These are phyloP conservation scores for Malacoctenus gilli DNA, from an alignment of 2,797 vertebrate genomes.

Conservation along the genomic window DNA sequence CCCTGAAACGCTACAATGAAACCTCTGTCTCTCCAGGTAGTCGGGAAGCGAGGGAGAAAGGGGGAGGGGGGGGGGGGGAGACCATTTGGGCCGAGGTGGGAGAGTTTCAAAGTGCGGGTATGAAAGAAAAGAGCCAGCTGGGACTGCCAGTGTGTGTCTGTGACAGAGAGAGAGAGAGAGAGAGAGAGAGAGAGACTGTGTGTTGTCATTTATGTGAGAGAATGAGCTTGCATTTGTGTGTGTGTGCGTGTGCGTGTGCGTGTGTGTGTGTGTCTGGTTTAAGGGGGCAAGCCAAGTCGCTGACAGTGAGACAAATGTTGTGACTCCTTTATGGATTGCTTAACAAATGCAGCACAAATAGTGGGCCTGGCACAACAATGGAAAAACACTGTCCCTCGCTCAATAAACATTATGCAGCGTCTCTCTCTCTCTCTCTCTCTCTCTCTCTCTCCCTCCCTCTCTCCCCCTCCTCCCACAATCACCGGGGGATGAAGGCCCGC, in stretches of 20 bases:
- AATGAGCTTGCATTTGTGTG: constrained; percentile 30
- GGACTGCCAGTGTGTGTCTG: no score
- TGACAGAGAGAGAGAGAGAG: no score
- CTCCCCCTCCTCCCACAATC: no score
- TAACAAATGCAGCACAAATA: constrained; percentile 72
- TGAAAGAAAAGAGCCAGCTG: constrained; percentile 62
- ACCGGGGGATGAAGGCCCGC: constrained; percentile 54
- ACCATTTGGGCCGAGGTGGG: constrained; percentile 67
- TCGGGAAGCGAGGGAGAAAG: constrained; percentile 10
- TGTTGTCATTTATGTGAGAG: constrained; percentile 61
- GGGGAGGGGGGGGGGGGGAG: constrained; percentile 42
- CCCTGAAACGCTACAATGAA: constrained; percentile 68
- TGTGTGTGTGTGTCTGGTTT: constrained; percentile 37
- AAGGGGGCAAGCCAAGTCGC: constrained; percentile 56
- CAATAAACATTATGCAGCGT: constrained; percentile 71
- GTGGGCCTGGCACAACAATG: constrained; percentile 68
- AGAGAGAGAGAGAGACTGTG: constrained; percentile 37
- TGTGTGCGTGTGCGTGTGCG: constrained; percentile 18
- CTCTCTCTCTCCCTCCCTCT: constrained; percentile 24
- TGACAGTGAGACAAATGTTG: constrained; percentile 76
- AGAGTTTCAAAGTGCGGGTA: constrained; percentile 61
- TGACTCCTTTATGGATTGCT: constrained; percentile 74
- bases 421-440: constrained; percentile 28
- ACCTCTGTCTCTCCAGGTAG: constrained; percentile 77
- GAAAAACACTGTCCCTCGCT: constrained; percentile 71